phyloP scores from a whole-genome alignment of 2,888 invertebrate genomes.

The Syrphus vitripennis region DNA sequence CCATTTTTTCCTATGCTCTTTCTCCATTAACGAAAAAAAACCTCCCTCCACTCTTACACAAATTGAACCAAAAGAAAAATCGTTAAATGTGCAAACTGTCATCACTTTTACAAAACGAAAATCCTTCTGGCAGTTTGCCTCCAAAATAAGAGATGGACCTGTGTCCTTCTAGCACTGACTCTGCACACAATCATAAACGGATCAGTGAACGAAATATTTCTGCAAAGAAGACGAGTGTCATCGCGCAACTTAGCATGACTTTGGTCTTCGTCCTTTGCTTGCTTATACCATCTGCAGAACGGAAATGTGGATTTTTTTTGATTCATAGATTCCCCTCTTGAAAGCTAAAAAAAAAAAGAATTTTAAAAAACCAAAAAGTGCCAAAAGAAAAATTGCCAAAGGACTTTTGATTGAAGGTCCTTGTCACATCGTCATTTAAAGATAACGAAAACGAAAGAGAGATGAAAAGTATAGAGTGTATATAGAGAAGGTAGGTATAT shows the following conservation, averaged over 20 bases:
- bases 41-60: neutral
- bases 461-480: neutral
- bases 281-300: neutral
- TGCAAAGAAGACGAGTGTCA: slow-evolving; percentile 48
- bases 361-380: neutral
- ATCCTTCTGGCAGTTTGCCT: slow-evolving; percentile 29
- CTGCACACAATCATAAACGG: slow-evolving; percentile 59
- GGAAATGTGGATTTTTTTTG: slow-evolving; percentile 9
- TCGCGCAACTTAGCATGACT: slow-evolving; percentile 39
- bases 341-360: neutral
- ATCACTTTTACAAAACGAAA: slow-evolving; percentile 39
- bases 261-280: slow-evolving; percentile 24
- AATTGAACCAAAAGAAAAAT: slow-evolving; percentile 47
- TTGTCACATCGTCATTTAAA: slow-evolving; percentile 54
- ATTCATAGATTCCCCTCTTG: neutral
- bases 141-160: neutral
- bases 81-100: slow-evolving; percentile 64
- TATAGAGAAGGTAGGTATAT: neutral
- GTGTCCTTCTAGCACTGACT: neutral
- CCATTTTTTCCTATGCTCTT: neutral
- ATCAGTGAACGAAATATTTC: slow-evolving; percentile 57
- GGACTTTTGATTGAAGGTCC: slow-evolving; percentile 62
- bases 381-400: slow-evolving; percentile 49
- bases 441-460: slow-evolving; percentile 27
- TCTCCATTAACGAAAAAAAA: neutral